Evolutionary conservation across 1,140 invertebrate genomes (phyloP).

Genomic region (Aphidius gifuensis): DNA sequence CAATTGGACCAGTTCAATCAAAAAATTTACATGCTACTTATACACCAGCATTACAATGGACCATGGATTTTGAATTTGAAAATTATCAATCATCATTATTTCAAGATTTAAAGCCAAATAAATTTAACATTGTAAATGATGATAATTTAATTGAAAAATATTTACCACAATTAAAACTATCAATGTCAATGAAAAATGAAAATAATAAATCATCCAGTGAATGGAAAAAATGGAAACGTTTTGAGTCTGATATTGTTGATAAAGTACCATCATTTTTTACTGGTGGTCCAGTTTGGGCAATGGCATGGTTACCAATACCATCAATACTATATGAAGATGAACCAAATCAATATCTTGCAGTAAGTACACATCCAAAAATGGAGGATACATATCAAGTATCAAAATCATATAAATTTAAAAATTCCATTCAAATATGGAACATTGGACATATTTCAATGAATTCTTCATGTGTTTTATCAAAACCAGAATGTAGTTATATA

Average conservation of each 20-base stretch:
- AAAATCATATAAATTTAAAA: slow-evolving; percentile 45
- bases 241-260: slow-evolving; percentile 44
- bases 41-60: slow-evolving; percentile 40
- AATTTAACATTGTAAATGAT: slow-evolving; percentile 34
- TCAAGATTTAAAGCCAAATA: slow-evolving; percentile 36
- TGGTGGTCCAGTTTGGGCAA: slow-evolving; percentile 61
- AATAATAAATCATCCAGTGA: neutral
- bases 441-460: slow-evolving; percentile 49
- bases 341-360: slow-evolving; percentile 56
- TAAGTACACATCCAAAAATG: slow-evolving; percentile 54
- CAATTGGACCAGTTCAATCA: slow-evolving; percentile 4
- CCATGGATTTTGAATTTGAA: slow-evolving; percentile 45
- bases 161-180: slow-evolving; percentile 45
- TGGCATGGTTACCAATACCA: slow-evolving; percentile 61
- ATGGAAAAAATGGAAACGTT: slow-evolving; percentile 42
- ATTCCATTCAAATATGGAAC: slow-evolving; percentile 63
- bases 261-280: slow-evolving; percentile 57
- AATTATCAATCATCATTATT: slow-evolving; percentile 47
- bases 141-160: slow-evolving; percentile 37
- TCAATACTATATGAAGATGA: slow-evolving; percentile 36
- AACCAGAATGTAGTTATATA: slow-evolving; percentile 52
- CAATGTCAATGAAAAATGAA: slow-evolving; percentile 39
- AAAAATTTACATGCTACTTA: slow-evolving; percentile 17
- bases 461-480: neutral
- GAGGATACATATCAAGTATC: slow-evolving; percentile 47